These are phyloP conservation scores for Dendrocincla tyrannina DNA, from an alignment of 2,797 vertebrate genomes.

Conservation along the genomic window DNA sequence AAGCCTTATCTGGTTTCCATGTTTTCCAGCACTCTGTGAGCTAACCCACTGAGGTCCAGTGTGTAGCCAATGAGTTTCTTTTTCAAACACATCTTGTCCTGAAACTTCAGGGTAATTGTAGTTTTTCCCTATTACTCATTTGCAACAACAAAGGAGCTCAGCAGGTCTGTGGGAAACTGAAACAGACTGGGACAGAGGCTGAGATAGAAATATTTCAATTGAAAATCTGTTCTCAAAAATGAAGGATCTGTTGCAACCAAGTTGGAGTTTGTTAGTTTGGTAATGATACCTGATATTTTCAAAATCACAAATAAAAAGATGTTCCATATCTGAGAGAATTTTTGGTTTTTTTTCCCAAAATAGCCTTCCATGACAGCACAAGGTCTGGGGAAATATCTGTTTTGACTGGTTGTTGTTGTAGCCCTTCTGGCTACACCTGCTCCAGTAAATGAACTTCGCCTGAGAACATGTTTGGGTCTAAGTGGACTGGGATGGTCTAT, in stretches of 20 bases:
- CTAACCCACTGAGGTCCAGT: background rate
- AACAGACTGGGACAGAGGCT: background rate
- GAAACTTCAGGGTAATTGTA: background rate
- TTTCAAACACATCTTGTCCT: background rate
- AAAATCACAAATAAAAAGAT: background rate
- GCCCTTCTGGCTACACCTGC: background rate
- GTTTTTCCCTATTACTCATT: background rate
- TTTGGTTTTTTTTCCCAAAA: background rate
- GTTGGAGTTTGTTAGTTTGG: background rate
- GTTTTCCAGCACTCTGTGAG: background rate
- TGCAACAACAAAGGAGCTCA: background rate
- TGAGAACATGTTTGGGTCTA: background rate
- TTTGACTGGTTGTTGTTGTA: background rate
- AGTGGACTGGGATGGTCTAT: background rate
- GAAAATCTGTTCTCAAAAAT: background rate
- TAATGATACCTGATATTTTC: background rate
- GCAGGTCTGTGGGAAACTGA: background rate
- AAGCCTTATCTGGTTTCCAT: background rate
- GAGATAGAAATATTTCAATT: background rate
- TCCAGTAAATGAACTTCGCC: background rate
- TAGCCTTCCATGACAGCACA: background rate
- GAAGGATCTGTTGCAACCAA: background rate
- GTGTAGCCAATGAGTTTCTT: background rate
- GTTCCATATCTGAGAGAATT: background rate
- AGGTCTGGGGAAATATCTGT: background rate